These are phyloP conservation scores for Pterocles burchelli DNA, from an alignment of 2,113 vertebrate genomes.

Conservation along the genomic window DNA sequence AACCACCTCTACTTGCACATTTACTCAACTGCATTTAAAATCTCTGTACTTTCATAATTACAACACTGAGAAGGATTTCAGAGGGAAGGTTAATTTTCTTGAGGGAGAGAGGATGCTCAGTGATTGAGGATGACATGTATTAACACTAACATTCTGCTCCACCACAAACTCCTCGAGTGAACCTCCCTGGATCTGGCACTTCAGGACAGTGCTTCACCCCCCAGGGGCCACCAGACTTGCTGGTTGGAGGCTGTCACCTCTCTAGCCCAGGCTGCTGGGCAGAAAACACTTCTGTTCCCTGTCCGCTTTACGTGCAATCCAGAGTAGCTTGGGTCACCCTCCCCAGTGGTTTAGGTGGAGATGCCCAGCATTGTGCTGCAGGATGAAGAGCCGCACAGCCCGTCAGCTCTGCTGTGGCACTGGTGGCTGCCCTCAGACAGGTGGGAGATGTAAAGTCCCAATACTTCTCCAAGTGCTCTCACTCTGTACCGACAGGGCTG, in stretches of 20 bases:
- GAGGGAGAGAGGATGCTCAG: not conserved
- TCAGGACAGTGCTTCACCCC: not conserved
- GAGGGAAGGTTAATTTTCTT: not conserved
- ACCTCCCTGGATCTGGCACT: not conserved
- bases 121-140: not conserved
- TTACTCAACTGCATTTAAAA: conserved; percentile 12
- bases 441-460: not conserved
- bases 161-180: not conserved
- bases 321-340: not conserved
- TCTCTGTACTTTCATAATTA: not conserved
- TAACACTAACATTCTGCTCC: not conserved
- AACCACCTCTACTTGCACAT: not conserved
- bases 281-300: not conserved
- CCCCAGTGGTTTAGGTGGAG: not conserved
- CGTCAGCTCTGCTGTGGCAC: not conserved
- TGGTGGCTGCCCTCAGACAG: not conserved
- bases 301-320: not conserved
- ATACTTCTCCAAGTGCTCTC: not conserved
- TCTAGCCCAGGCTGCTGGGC: not conserved
- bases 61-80: not conserved
- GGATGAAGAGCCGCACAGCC: not conserved
- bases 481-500: not conserved
- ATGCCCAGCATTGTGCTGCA: accelerated
- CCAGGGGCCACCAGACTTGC: not conserved
- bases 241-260: not conserved